phyloP scores from a whole-genome alignment of 1,140 invertebrate genomes.

The Drosophila yakuba region DNA sequence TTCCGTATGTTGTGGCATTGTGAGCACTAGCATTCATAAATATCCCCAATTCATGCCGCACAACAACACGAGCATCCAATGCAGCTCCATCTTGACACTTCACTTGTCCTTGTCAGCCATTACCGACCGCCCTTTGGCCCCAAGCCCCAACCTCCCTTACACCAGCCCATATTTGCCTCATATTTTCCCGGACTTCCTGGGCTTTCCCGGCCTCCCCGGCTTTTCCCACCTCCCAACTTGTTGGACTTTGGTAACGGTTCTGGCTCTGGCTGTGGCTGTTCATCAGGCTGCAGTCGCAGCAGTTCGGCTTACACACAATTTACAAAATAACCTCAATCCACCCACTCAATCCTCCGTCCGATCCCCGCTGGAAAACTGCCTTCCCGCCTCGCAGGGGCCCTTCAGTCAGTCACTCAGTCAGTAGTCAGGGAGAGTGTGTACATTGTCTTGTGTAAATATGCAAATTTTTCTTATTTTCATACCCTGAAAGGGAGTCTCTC shows the following conservation, averaged over 20 bases:
- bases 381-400: conserved; percentile 17
- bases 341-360: conserved; percentile 20
- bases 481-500: conserved; percentile 11
- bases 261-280: conserved; percentile 36
- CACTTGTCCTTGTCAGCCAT: conserved; percentile 55
- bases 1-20: conserved; percentile 69
- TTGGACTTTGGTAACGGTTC: conserved; percentile 69
- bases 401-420: conserved; percentile 43
- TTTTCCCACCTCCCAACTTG: conserved; percentile 55
- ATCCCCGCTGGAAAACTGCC: not conserved
- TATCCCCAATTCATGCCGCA: conserved; percentile 47
- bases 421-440: conserved; percentile 56
- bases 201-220: not conserved
- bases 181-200: not conserved
- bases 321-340: conserved; percentile 65
- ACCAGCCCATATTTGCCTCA: conserved; percentile 25
- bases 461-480: conserved; percentile 56
- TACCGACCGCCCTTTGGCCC: conserved; percentile 7
- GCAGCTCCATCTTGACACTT: conserved; percentile 53
- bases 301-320: conserved; percentile 79
- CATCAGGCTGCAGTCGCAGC: conserved; percentile 56
- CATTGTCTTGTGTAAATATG: conserved; percentile 80
- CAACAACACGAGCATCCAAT: not conserved
- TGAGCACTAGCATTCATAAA: conserved; percentile 23
- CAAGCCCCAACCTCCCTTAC: conserved; percentile 8